A percentile compares a stretch with the other conserved stretches of the same genome.
Conservation (phyloP, 2,797 vertebrate species). For the Crocodylus rhombifer region DNA sequence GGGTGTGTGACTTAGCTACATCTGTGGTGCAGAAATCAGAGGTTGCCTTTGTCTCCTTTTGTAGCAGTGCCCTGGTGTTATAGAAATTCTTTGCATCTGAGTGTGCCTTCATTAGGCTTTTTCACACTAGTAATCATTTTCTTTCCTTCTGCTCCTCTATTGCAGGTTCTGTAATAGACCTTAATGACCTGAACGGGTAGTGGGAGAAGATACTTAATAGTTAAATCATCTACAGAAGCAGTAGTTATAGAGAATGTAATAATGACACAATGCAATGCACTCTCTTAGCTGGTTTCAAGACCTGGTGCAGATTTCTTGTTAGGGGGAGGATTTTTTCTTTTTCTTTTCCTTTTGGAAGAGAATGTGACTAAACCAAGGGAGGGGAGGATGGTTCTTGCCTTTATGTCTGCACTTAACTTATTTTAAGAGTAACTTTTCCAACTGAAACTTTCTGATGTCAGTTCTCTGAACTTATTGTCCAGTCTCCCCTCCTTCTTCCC, state of each 20-base stretch:
- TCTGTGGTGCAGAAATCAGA: not conserved
- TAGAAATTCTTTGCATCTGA: not conserved
- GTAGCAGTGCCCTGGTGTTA: accelerated
- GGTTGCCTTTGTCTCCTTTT: not conserved
- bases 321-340: not conserved
- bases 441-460: not conserved
- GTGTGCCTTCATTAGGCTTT: not conserved
- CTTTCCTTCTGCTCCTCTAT: not conserved
- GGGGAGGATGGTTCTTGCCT: not conserved
- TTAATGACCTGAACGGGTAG: accelerated
- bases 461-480: constrained; percentile 13
- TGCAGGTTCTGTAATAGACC: accelerated
- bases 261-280: accelerated
- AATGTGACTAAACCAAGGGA: too few relatives aligned
- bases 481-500: not conserved
- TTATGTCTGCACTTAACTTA: not conserved
- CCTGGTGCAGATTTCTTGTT: not conserved
- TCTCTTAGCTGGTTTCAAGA: accelerated
- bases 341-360: not conserved
- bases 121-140: accelerated
- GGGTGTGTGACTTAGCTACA: not conserved
- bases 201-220: not conserved
- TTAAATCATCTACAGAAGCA: not conserved
- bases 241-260: not conserved
- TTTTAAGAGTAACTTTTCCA: not conserved